These are phyloP conservation scores for Rhincodon typus DNA, from an alignment of 2,797 vertebrate species.

Conservation along the genomic window DNA sequence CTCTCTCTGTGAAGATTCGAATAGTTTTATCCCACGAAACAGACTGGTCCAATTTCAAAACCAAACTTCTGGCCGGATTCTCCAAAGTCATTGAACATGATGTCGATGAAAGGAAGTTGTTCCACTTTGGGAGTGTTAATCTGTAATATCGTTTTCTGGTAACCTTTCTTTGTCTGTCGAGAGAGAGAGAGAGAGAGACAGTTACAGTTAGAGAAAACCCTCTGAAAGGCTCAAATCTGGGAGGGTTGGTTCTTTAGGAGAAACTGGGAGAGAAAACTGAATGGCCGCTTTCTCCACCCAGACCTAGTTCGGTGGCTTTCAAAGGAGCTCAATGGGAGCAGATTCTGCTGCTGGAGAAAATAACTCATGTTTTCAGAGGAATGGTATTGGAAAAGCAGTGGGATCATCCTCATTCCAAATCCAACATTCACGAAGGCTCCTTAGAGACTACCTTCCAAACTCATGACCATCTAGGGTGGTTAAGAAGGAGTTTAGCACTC, in stretches of 20 bases:
- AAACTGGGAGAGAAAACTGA: not conserved
- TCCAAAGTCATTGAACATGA: conserved; percentile 99
- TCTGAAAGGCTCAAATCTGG: not conserved
- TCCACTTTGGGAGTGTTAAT: conserved; percentile 94
- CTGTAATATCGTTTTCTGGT: conserved; percentile 93
- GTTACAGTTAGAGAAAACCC: not conserved
- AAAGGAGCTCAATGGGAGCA: not conserved
- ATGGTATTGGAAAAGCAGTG: not conserved
- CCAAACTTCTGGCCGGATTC: conserved; percentile 93
- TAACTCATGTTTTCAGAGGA: not conserved
- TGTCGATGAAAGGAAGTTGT: conserved; percentile 90
- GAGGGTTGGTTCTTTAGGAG: not conserved
- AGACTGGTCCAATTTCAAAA: conserved; percentile 97
- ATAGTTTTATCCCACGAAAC: conserved; percentile 90
- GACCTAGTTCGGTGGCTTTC: not conserved
- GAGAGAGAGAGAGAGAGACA: not conserved
- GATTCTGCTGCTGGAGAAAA: not conserved
- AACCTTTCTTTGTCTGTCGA: conserved; percentile 81
- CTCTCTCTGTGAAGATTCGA: conserved; percentile 52
- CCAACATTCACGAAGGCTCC: too few species aligned
- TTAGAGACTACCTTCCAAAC: too few species aligned
- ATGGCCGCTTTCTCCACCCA: not conserved
- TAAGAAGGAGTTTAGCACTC: too few species aligned
- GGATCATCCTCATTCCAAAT: too few species aligned
- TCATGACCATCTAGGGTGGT: too few species aligned